Evolutionary conservation across 2,888 invertebrate species (phyloP).

Genomic region (Rhabditoides inermis): DNA sequence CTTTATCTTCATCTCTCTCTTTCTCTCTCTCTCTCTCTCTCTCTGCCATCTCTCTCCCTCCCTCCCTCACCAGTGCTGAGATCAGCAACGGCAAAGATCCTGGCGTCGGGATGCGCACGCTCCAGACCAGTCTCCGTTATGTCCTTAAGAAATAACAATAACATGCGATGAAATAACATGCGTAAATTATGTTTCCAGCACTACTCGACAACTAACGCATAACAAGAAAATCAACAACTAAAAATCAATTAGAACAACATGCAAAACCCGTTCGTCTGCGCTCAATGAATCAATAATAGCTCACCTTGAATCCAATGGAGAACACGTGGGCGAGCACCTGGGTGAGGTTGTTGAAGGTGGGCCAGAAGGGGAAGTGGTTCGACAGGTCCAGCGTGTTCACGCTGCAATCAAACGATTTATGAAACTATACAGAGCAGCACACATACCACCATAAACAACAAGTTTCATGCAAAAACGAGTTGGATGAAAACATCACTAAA

Average conservation of each 20-base stretch:
- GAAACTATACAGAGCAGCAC: neutral
- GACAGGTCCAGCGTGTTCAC: slow-evolving; percentile 44
- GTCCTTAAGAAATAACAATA: slow-evolving; percentile 29
- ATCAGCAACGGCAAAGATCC: slow-evolving; percentile 43
- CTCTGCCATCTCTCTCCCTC: too few relatives aligned
- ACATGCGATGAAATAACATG: too few relatives aligned
- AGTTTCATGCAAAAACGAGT: neutral
- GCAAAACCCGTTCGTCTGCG: too few relatives aligned
- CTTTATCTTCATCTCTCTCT: too few relatives aligned
- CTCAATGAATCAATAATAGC: too few relatives aligned
- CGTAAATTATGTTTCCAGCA: too few relatives aligned
- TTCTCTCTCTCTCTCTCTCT: too few relatives aligned
- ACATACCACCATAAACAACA: too few relatives aligned
- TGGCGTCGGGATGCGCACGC: slow-evolving; percentile 36
- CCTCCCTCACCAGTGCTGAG: slow-evolving; percentile 23
- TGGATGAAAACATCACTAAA: neutral
- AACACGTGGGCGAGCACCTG: slow-evolving; percentile 36
- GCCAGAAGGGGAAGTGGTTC: slow-evolving; percentile 51
- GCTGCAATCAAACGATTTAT: slow-evolving; percentile 16
- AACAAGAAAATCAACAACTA: neutral
- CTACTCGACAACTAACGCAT: too few relatives aligned
- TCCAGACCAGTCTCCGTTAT: slow-evolving; percentile 40
- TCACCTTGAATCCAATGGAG: slow-evolving; percentile 37
- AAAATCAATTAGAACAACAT: neutral
- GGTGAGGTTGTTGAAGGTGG: slow-evolving; percentile 44